phyloP scores from a whole-genome alignment of 1,140 invertebrate genomes.

The Drosophila punjabiensis region DNA sequence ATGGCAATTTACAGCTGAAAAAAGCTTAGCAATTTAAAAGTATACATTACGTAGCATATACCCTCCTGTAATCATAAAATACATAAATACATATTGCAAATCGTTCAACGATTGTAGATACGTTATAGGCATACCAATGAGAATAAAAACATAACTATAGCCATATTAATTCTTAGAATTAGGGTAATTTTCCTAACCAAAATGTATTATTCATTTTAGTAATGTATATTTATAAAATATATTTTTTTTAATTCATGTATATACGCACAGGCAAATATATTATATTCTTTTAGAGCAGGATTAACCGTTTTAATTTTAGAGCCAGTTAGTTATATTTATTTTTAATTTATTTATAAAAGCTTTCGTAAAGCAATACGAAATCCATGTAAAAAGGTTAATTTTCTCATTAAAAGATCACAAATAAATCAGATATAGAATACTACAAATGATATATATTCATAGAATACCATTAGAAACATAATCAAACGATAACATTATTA shows the following conservation, averaged over 20 bases:
- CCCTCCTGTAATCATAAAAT: conserved; percentile 49
- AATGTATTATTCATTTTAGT: not conserved
- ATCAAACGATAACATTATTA: conserved; percentile 40
- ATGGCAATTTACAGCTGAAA: conserved; percentile 22
- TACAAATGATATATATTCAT: conserved; percentile 20
- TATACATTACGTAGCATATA: conserved; percentile 32
- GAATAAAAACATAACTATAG: conserved; percentile 16
- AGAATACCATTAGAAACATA: conserved; percentile 27
- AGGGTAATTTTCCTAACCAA: conserved; percentile 11
- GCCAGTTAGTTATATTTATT: not conserved
- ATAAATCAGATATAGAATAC: conserved; percentile 11
- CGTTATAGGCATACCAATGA: conserved; percentile 22
- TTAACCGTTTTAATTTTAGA: not conserved
- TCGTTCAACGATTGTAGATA: conserved; percentile 50
- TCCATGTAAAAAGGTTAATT: not conserved
- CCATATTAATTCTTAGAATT: conserved; percentile 1
- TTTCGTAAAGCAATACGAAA: not conserved
- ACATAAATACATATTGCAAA: conserved; percentile 45
- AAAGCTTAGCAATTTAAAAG: conserved; percentile 22
- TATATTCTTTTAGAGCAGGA: not conserved
- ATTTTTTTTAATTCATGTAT: conserved; percentile 16
- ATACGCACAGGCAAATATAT: conserved; percentile 16
- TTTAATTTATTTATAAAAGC: not conserved
- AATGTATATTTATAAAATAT: conserved; percentile 1
- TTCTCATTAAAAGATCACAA: not conserved